Percentiles rank a stretch among this genome's conserved stretches.
Conservation (phyloP, 2,113 vertebrate species). For the Pollachius pollachius region DNA sequence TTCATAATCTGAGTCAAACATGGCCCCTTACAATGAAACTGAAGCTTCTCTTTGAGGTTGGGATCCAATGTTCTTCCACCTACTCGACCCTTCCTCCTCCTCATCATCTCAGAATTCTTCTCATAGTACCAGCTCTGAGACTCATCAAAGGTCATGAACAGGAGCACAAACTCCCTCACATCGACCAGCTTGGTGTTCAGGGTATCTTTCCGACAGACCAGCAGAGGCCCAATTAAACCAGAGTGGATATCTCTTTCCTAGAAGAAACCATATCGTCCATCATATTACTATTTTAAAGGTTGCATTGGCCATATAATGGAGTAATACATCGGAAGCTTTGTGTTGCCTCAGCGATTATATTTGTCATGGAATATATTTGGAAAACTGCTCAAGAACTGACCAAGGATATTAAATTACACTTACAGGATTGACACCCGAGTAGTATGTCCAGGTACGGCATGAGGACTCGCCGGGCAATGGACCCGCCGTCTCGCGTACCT, state of each 20-base stretch:
- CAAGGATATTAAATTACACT: slow-evolving; percentile 39
- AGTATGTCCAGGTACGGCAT: slow-evolving; percentile 91
- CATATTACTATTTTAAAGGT: too few species aligned
- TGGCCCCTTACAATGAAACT: slow-evolving; percentile 80
- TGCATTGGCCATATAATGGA: too few species aligned
- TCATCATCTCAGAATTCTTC: slow-evolving; percentile 61
- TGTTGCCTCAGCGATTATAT: too few species aligned
- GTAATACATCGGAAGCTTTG: too few species aligned
- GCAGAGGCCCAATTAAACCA: slow-evolving; percentile 89
- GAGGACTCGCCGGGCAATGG: slow-evolving; percentile 72
- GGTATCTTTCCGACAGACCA: slow-evolving; percentile 85
- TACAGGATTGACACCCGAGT: slow-evolving; percentile 89
- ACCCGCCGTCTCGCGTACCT: slow-evolving; percentile 68
- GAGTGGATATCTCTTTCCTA: slow-evolving; percentile 92
- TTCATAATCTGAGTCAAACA: too few species aligned
- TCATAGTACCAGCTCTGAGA: slow-evolving; percentile 93
- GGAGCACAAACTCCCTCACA: slow-evolving; percentile 81
- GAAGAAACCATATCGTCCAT: slow-evolving; percentile 19
- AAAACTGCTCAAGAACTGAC: too few species aligned
- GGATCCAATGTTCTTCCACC: slow-evolving; percentile 52
- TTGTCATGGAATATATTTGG: too few species aligned
- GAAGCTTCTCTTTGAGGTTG: slow-evolving; percentile 66
- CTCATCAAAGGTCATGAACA: slow-evolving; percentile 96
- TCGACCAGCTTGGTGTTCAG: slow-evolving; percentile 50
- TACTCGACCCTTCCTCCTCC: slow-evolving; percentile 46